These are phyloP conservation scores for Bathynomus jamesi DNA, from an alignment of 1,140 invertebrate genomes.

Conservation along the genomic window DNA sequence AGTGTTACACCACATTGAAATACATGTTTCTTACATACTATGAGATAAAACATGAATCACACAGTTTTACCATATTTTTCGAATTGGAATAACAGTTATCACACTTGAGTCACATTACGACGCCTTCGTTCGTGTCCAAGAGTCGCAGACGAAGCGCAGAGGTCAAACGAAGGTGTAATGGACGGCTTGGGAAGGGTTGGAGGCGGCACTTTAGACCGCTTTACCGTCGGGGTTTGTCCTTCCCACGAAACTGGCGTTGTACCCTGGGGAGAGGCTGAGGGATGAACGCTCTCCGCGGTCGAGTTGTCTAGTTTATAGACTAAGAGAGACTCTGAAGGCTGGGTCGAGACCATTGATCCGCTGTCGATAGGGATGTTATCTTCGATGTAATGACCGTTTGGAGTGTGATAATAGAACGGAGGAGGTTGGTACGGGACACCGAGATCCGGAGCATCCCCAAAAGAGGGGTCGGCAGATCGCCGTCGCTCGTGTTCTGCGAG, in stretches of 20 bases:
- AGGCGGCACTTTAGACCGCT: constrained; percentile 25
- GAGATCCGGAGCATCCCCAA: constrained; percentile 27
- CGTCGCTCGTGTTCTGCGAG: constrained; percentile 53
- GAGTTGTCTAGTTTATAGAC: constrained; percentile 30
- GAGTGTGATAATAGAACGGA: constrained; percentile 36
- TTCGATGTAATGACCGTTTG: constrained; percentile 36
- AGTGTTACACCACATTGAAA: neutral
- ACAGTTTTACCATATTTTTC: neutral
- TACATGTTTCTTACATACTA: neutral
- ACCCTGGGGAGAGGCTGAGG: constrained; percentile 20
- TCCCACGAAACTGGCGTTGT: constrained; percentile 27
- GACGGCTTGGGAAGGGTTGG: constrained; percentile 31
- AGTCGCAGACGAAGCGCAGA: constrained; percentile 21
- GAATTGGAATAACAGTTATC: neutral
- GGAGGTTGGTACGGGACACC: constrained; percentile 34
- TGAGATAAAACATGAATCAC: neutral
- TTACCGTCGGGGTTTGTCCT: constrained; percentile 12
- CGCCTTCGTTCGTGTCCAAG: constrained; percentile 28
- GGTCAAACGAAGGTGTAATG: constrained; percentile 17
- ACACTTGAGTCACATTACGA: constrained; percentile 36
- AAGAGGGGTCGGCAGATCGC: constrained; percentile 12
- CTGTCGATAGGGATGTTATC: constrained; percentile 33
- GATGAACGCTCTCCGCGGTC: constrained; percentile 20
- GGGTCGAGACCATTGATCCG: constrained; percentile 34
- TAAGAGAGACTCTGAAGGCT: constrained; percentile 33